Conservation (phyloP, 2,888 invertebrate genomes). For the Conchocele bisecta region DNA sequence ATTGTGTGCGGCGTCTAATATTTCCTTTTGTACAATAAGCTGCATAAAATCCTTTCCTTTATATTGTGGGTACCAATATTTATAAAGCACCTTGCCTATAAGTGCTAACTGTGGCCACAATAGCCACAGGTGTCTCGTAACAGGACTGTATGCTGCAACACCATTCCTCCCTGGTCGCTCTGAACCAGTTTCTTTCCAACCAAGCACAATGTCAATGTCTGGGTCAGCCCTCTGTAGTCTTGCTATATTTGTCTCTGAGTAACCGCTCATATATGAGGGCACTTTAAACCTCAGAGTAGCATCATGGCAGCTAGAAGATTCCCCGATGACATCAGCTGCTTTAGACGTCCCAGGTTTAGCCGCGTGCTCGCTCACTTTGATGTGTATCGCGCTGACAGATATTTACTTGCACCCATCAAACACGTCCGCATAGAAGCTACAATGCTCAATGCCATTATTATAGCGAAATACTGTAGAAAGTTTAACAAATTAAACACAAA, state of each 20-base stretch:
- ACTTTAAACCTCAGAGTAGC: too few relatives aligned
- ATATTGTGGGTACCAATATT: slow-evolving; percentile 3
- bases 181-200: background rate
- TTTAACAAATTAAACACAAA: too few relatives aligned
- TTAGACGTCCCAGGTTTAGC: too few relatives aligned
- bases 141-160: slow-evolving; percentile 1
- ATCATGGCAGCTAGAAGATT: too few relatives aligned
- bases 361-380: too few relatives aligned
- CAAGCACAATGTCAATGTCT: slow-evolving; percentile 1
- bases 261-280: background rate
- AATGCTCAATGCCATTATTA: too few relatives aligned
- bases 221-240: slow-evolving; percentile 18
- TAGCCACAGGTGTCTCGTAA: slow-evolving; percentile 16
- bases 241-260: background rate
- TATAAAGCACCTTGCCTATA: slow-evolving; percentile 12
- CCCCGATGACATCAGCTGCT: too few relatives aligned
- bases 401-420: too few relatives aligned
- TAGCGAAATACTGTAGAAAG: too few relatives aligned
- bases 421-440: too few relatives aligned
- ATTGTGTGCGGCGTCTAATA: background rate
- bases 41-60: background rate
- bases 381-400: too few relatives aligned
- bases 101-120: slow-evolving; percentile 10
- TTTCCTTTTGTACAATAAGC: background rate
- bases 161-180: slow-evolving; percentile 9